phyloP scores from a whole-genome alignment of 1,140 invertebrate species.

The Drosophila nigrodunni region DNA sequence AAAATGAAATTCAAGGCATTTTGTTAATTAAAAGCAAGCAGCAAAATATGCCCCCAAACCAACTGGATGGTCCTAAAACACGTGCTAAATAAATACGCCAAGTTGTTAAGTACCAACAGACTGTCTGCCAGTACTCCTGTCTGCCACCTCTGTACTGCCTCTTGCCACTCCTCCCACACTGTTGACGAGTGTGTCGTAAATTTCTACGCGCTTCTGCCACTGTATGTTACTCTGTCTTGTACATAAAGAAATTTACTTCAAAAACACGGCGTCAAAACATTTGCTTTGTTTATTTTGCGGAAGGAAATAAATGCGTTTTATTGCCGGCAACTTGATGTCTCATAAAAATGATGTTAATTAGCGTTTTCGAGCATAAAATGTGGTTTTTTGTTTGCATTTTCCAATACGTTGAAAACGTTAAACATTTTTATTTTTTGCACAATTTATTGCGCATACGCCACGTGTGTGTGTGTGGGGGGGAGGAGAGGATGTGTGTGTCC shows the following conservation, averaged over 20 bases:
- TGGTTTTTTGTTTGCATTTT: constrained; percentile 37
- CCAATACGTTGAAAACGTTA: constrained; percentile 32
- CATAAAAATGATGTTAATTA: constrained; percentile 54
- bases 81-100: constrained; percentile 55
- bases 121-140: not conserved
- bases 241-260: constrained; percentile 22
- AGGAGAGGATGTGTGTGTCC: not conserved
- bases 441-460: constrained; percentile 36
- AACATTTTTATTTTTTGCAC: not conserved
- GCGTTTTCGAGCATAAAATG: constrained; percentile 41
- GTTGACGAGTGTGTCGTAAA: constrained; percentile 44
- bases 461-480: not conserved
- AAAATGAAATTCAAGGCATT: constrained; percentile 45
- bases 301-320: constrained; percentile 36
- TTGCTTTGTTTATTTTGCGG: constrained; percentile 37
- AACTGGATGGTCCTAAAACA: constrained; percentile 11
- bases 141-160: not conserved
- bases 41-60: constrained; percentile 39
- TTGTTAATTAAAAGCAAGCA: constrained; percentile 57
- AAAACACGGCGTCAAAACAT: constrained; percentile 27
- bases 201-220: constrained; percentile 19
- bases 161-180: not conserved
- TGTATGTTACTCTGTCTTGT: not conserved
- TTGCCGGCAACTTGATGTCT: constrained; percentile 38
- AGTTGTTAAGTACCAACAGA: constrained; percentile 48